These are phyloP conservation scores for Oscheius myriophilus DNA, from an alignment of 2,888 invertebrate genomes.

Conservation along the genomic window DNA sequence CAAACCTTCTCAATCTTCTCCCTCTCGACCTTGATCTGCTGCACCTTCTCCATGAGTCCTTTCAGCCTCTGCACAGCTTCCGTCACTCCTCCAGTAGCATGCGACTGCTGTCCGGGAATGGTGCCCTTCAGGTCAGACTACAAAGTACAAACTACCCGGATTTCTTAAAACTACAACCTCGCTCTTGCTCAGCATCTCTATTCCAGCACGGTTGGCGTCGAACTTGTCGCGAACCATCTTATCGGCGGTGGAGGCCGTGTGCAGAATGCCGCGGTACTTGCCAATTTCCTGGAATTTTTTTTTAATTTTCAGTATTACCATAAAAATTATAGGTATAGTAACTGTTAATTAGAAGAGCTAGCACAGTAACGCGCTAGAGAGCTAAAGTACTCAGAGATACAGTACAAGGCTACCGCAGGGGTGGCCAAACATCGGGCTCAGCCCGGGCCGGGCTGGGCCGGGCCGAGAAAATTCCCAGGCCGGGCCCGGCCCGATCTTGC, in stretches of 20 bases:
- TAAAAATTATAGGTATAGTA: too few species aligned
- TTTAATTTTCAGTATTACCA: too few species aligned
- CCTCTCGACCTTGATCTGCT: conserved; percentile 77
- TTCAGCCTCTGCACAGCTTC: conserved; percentile 79
- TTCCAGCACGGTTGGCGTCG: conserved; percentile 81
- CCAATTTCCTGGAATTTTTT: conserved; percentile 78
- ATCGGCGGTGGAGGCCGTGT: conserved; percentile 85
- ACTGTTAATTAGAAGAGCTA: too few species aligned
- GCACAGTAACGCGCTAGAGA: too few species aligned
- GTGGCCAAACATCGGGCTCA: too few species aligned
- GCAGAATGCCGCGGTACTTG: conserved; percentile 90
- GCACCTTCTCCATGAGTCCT: conserved; percentile 79
- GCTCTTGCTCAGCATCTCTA: conserved; percentile 79
- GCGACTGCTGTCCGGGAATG: conserved; percentile 76
- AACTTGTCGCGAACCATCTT: conserved; percentile 87
- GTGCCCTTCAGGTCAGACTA: conserved; percentile 76
- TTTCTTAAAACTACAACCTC: conserved; percentile 27
- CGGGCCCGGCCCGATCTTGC: too few species aligned
- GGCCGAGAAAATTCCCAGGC: too few species aligned
- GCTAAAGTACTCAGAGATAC: too few species aligned
- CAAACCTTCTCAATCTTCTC: conserved; percentile 47
- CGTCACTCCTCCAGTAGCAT: conserved; percentile 55
- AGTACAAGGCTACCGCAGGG: too few species aligned
- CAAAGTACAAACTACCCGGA: too few species aligned
- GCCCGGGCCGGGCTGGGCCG: too few species aligned